Conservation (phyloP, 2,113 vertebrate genomes). For the Passer montanus region DNA sequence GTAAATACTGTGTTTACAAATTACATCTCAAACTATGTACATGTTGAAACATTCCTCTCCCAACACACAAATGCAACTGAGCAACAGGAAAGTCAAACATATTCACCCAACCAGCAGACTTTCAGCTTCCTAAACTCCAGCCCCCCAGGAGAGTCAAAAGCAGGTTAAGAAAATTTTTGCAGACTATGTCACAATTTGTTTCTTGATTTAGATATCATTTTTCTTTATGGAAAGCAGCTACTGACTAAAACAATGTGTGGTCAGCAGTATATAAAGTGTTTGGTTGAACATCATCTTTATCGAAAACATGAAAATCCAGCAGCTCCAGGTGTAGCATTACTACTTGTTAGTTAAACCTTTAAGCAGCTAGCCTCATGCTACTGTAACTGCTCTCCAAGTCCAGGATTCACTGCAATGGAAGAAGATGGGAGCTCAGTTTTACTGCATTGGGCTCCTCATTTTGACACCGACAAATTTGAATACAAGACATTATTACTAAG, state of each 20-base stretch:
- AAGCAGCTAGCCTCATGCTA: not conserved
- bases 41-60: not conserved
- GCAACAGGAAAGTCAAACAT: not conserved
- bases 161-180: not conserved
- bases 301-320: not conserved
- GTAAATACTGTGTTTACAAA: not conserved
- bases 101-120: not conserved
- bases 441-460: not conserved
- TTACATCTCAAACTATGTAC: not conserved
- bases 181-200: rapidly evolving
- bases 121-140: not conserved
- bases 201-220: not conserved
- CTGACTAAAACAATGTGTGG: rapidly evolving
- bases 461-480: not conserved
- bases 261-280: not conserved
- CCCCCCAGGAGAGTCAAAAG: not conserved
- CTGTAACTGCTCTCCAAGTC: not conserved
- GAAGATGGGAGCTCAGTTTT: not conserved
- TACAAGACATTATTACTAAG: not conserved
- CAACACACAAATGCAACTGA: not conserved
- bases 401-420: not conserved
- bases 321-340: not conserved
- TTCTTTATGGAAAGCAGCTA: not conserved
- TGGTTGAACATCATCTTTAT: not conserved
- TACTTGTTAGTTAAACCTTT: not conserved